These are phyloP conservation scores for Jordanella pulchra DNA, from an alignment of 2,797 vertebrate genomes.

Conservation along the genomic window DNA sequence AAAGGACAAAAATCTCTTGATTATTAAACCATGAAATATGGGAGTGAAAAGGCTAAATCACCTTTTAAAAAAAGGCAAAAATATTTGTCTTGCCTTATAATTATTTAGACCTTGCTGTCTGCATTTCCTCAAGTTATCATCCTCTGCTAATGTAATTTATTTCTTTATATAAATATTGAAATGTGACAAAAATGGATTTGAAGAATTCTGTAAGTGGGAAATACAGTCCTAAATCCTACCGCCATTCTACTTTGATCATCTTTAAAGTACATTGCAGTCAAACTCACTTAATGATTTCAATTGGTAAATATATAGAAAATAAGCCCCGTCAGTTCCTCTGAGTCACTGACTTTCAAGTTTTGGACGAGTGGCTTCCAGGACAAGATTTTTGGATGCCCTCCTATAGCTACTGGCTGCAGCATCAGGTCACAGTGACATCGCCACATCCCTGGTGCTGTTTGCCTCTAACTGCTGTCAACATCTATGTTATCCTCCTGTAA, in stretches of 20 bases:
- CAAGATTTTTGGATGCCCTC: background rate
- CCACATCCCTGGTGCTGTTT: background rate
- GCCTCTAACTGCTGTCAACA: background rate
- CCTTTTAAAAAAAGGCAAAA: too few relatives aligned
- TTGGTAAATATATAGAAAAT: background rate
- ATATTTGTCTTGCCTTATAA: too few relatives aligned
- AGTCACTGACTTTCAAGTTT: background rate
- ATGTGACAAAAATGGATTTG: too few relatives aligned
- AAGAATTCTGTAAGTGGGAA: too few relatives aligned
- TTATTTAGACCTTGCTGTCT: too few relatives aligned
- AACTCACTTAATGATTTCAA: background rate
- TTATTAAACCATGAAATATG: background rate
- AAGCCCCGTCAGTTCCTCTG: background rate
- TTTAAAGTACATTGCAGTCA: background rate
- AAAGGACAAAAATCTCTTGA: background rate
- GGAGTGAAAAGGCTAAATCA: background rate
- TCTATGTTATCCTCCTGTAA: background rate
- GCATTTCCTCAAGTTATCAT: too few relatives aligned
- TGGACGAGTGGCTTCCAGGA: too few relatives aligned
- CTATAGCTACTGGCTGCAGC: too few relatives aligned
- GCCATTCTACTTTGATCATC: too few relatives aligned
- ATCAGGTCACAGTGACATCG: background rate
- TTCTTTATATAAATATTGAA: too few relatives aligned
- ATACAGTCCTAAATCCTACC: too few relatives aligned
- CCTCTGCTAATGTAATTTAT: too few relatives aligned